These are phyloP conservation scores for Leucophenga montana DNA, from an alignment of 2,888 invertebrate species.

Conservation along the genomic window DNA sequence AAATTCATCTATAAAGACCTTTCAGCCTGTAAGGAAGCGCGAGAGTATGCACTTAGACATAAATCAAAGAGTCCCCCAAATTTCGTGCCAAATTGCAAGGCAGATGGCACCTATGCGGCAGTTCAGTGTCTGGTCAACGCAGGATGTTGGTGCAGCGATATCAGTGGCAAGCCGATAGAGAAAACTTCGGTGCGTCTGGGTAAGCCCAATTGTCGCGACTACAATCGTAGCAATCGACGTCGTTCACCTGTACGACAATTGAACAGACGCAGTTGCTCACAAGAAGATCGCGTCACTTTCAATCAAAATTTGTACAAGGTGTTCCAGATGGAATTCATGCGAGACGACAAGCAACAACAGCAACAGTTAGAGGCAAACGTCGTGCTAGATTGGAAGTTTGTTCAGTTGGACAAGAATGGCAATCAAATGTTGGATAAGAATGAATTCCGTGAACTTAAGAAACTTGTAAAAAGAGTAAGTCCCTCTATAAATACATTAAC, in stretches of 20 bases:
- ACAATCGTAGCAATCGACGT: conserved; percentile 77
- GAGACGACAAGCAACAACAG: conserved; percentile 67
- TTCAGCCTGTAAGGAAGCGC: conserved; percentile 75
- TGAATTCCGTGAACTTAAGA: conserved; percentile 87
- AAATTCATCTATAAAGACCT: conserved; percentile 44
- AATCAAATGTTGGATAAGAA: conserved; percentile 85
- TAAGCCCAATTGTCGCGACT: conserved; percentile 80
- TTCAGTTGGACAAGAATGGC: conserved; percentile 84
- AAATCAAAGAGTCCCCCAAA: conserved; percentile 74
- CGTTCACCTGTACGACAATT: conserved; percentile 77
- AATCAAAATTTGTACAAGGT: conserved; percentile 89
- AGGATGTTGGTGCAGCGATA: conserved; percentile 93
- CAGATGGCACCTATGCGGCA: conserved; percentile 87
- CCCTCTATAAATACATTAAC: neutral
- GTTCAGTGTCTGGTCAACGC: conserved; percentile 88
- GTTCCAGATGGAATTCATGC: conserved; percentile 85
- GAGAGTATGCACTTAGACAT: conserved; percentile 72
- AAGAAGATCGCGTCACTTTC: conserved; percentile 84
- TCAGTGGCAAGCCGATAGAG: conserved; percentile 86
- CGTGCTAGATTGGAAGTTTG: conserved; percentile 93
- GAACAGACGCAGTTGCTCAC: conserved; percentile 78
- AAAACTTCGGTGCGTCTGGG: conserved; percentile 84
- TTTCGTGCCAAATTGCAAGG: conserved; percentile 85
- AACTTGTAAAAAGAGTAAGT: conserved; percentile 85
- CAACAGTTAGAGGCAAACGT: conserved; percentile 24